A percentile compares a stretch with the other conserved stretches of the same genome.
phyloP scores from a whole-genome alignment of 2,113 vertebrate species.

The Pedionomus torquatus region DNA sequence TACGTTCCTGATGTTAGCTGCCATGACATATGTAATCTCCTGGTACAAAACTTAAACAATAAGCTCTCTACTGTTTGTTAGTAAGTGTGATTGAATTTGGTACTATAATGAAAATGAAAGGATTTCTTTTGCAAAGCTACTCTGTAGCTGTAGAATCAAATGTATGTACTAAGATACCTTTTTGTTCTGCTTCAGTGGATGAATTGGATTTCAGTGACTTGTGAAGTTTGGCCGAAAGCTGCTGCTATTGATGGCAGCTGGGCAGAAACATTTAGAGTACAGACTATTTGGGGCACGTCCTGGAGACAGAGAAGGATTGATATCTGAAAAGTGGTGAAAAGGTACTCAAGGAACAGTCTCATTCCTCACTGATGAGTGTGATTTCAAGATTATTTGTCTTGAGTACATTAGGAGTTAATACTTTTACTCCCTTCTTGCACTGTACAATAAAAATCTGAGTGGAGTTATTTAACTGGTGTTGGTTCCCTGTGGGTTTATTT shows the following conservation, averaged over 20 bases:
- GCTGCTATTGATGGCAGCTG: not conserved
- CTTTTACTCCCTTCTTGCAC: not conserved
- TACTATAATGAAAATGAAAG: not conserved
- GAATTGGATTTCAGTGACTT: not conserved
- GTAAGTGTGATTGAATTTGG: not conserved
- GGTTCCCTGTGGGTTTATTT: conserved; percentile 30
- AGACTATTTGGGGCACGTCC: not conserved
- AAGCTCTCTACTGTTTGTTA: not conserved
- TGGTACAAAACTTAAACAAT: not conserved
- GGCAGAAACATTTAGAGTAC: not conserved
- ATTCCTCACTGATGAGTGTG: not conserved
- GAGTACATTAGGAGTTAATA: conserved; percentile 12
- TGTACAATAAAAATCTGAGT: not conserved
- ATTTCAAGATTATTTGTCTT: not conserved
- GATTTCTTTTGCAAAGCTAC: not conserved
- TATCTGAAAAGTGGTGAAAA: not conserved
- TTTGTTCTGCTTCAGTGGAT: not conserved
- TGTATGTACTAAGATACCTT: not conserved
- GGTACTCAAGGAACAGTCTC: not conserved
- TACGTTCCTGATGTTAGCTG: not conserved
- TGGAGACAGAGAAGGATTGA: not conserved
- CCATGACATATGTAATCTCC: not conserved
- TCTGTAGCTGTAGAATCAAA: not conserved
- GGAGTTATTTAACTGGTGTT: conserved; percentile 35
- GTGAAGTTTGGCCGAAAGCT: not conserved